These are phyloP conservation scores for Zhuqinia jingwanae DNA, from an alignment of 2,888 invertebrate species.

Conservation along the genomic window DNA sequence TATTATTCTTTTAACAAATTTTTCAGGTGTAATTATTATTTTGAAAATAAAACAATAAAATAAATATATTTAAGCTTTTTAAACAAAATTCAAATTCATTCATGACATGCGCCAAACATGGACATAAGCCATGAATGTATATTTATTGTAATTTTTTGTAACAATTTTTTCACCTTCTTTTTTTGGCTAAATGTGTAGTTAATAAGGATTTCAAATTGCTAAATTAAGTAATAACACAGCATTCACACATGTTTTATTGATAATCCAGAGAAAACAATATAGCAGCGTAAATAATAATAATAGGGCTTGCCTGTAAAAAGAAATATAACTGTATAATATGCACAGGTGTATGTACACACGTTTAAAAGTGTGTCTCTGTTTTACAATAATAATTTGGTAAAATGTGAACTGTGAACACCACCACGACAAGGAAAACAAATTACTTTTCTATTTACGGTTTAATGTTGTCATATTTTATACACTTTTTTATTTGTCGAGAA, in stretches of 20 bases:
- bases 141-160: background rate
- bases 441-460: conserved; percentile 58
- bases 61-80: background rate
- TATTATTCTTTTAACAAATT: background rate
- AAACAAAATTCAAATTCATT: background rate
- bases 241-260: background rate
- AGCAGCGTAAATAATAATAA: background rate
- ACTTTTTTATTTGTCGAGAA: conserved; percentile 12
- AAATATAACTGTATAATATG: background rate
- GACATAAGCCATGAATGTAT: background rate
- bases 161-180: background rate
- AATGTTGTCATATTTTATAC: conserved; percentile 60
- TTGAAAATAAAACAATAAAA: background rate
- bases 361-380: no score
- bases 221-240: conserved; percentile 17
- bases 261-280: background rate
- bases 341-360: background rate
- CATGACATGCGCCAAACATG: conserved; percentile 3
- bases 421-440: conserved; percentile 50
- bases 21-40: background rate
- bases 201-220: conserved; percentile 19
- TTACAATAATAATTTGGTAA: background rate
- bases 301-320: conserved; percentile 3
- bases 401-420: conserved; percentile 6
- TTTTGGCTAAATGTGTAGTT: background rate